phyloP scores from a whole-genome alignment of 2,797 vertebrate genomes.

The Sebastolobus alascanus region DNA sequence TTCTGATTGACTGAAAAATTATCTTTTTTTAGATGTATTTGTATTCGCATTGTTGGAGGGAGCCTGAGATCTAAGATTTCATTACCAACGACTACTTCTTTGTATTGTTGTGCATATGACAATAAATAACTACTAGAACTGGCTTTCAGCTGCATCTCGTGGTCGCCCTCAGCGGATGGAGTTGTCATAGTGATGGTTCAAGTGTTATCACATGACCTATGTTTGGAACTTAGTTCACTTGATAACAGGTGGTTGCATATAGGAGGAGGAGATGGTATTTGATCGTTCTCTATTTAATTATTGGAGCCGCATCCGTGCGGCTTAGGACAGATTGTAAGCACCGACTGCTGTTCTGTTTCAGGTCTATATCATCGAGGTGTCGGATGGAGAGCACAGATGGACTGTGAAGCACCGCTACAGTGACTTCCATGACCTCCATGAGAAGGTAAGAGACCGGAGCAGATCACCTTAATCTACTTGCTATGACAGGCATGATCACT shows the following conservation, averaged over 20 bases:
- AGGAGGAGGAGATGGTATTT: background rate
- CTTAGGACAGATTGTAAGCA: background rate
- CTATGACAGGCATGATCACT: background rate
- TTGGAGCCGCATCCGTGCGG: background rate
- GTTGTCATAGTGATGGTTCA: background rate
- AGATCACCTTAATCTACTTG: background rate
- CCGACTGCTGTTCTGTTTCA: slow-evolving; percentile 69
- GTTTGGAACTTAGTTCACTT: background rate
- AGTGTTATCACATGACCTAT: background rate
- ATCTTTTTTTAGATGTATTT: too few species aligned
- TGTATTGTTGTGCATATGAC: background rate
- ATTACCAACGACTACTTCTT: background rate
- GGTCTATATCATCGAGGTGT: slow-evolving; percentile 97
- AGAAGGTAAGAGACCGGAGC: slow-evolving; percentile 87
- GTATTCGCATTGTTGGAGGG: background rate
- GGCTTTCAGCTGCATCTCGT: background rate
- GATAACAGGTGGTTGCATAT: background rate
- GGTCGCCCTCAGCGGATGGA: background rate
- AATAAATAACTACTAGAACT: background rate
- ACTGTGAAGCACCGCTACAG: slow-evolving; percentile 97
- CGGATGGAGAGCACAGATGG: slow-evolving; percentile 91
- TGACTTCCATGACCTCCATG: slow-evolving; percentile 96
- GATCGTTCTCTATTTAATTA: background rate
- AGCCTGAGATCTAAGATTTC: background rate
- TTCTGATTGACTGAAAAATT: background rate